These are phyloP conservation scores for Linepithema humile DNA, from an alignment of 1,140 invertebrate species.

Conservation along the genomic window DNA sequence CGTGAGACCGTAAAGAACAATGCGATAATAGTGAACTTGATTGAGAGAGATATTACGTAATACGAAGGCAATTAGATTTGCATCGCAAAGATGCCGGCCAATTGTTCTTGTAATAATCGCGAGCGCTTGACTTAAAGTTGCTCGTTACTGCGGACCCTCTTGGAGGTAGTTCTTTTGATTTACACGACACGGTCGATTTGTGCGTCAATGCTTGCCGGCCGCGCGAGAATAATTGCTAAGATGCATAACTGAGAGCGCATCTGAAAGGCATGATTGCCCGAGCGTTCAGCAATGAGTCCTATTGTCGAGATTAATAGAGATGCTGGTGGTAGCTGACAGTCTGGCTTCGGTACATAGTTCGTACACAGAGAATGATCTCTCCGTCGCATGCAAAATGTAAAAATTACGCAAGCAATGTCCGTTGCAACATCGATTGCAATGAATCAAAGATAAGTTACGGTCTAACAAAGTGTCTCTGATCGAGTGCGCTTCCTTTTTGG, in stretches of 20 bases:
- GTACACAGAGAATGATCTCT: not conserved
- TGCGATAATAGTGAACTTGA: slow-evolving; percentile 17
- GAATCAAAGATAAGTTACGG: not conserved
- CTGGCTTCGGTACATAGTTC: not conserved
- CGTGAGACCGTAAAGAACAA: slow-evolving; percentile 13
- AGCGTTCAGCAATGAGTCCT: slow-evolving; percentile 26
- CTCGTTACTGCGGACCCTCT: slow-evolving; percentile 24
- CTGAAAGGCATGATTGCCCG: slow-evolving; percentile 45
- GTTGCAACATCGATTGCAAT: not conserved
- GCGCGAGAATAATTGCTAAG: slow-evolving; percentile 48
- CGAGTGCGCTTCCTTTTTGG: not conserved
- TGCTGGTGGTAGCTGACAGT: slow-evolving; percentile 15
- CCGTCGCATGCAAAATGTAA: slow-evolving; percentile 21
- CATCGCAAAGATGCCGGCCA: slow-evolving; percentile 31
- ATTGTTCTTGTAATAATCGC: slow-evolving; percentile 41
- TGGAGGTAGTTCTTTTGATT: slow-evolving; percentile 44
- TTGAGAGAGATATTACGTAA: slow-evolving; percentile 29
- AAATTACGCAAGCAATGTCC: not conserved
- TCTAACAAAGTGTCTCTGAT: not conserved
- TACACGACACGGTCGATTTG: slow-evolving; percentile 41
- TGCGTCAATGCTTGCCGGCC: slow-evolving; percentile 25
- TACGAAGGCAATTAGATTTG: slow-evolving; percentile 38
- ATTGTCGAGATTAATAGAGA: slow-evolving; percentile 56
- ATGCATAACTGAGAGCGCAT: slow-evolving; percentile 49
- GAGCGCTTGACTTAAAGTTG: slow-evolving; percentile 42